A percentile compares a stretch with the other conserved stretches of the same genome.
Evolutionary conservation across 2,113 vertebrate species (phyloP).

Genomic region (Recurvirostra avosetta): DNA sequence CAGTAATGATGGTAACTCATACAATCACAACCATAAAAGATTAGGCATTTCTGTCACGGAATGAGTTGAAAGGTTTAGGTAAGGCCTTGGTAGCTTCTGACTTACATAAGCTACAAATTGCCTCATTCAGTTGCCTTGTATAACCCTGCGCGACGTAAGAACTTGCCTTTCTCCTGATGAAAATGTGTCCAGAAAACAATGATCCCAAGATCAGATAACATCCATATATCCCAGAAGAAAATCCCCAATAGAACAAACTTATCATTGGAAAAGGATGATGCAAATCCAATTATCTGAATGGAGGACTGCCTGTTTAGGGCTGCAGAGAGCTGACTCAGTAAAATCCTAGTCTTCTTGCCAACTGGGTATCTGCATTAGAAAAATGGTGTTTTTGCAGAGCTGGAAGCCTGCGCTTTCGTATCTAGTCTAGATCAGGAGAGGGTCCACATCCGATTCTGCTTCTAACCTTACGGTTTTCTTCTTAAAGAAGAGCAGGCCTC

Average conservation of each 20-base stretch:
- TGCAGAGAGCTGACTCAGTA: neutral
- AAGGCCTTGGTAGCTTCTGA: neutral
- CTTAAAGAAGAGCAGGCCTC: neutral
- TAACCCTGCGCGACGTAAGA: neutral
- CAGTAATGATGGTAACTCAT: neutral
- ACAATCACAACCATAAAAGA: neutral
- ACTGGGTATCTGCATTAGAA: neutral
- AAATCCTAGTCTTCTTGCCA: neutral
- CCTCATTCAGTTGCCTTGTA: neutral
- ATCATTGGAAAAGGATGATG: neutral
- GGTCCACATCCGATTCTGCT: neutral
- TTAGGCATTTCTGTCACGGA: neutral
- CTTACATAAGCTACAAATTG: neutral
- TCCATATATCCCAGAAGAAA: neutral
- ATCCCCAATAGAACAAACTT: neutral
- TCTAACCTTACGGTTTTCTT: neutral
- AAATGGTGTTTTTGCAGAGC: neutral
- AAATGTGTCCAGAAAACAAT: neutral
- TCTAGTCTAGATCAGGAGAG: neutral
- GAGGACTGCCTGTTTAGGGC: neutral
- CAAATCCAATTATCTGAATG: neutral
- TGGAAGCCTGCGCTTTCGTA: neutral
- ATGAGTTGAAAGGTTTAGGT: neutral
- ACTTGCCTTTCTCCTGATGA: neutral
- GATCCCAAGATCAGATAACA: neutral